These are phyloP conservation scores for Drosophila watanabei DNA, from an alignment of 1,140 invertebrate genomes.

Conservation along the genomic window DNA sequence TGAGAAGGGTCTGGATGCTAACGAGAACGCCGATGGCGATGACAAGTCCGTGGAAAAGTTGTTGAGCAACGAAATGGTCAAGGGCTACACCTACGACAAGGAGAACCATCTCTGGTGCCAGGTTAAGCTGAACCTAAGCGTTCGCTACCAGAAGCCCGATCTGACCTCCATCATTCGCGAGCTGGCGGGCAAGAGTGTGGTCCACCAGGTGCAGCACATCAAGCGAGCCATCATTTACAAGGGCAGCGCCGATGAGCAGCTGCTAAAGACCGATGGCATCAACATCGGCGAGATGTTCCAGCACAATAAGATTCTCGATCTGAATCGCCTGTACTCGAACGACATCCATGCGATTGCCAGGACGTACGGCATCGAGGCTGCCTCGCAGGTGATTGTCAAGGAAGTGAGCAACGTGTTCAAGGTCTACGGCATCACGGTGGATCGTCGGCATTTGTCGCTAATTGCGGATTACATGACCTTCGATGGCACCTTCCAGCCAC, in stretches of 20 bases:
- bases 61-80: conserved; percentile 85
- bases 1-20: conserved; percentile 82
- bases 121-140: conserved; percentile 89
- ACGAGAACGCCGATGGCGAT: conserved; percentile 87
- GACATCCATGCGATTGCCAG: conserved; percentile 96
- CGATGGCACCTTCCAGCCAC: conserved; percentile 94
- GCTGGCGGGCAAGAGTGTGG: conserved; percentile 90
- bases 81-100: conserved; percentile 91
- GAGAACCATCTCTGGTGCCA: conserved; percentile 91
- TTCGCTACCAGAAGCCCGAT: conserved; percentile 90
- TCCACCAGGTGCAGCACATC: conserved; percentile 93
- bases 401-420: conserved; percentile 97
- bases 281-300: conserved; percentile 96
- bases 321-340: conserved; percentile 96
- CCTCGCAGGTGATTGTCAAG: conserved; percentile 94
- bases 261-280: conserved; percentile 97
- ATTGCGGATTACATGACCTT: conserved; percentile 99
- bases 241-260: conserved; percentile 87
- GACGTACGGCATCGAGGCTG: conserved; percentile 98
- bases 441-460: conserved; percentile 96
- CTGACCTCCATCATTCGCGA: conserved; percentile 92
- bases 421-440: conserved; percentile 98
- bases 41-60: conserved; percentile 87
- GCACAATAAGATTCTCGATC: conserved; percentile 92
- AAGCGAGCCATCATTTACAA: conserved; percentile 92